Percentiles rank a stretch among this genome's conserved stretches.
These are phyloP conservation scores for Pachypanchax playfairii DNA, from an alignment of 2,113 vertebrate genomes.

Conservation along the genomic window DNA sequence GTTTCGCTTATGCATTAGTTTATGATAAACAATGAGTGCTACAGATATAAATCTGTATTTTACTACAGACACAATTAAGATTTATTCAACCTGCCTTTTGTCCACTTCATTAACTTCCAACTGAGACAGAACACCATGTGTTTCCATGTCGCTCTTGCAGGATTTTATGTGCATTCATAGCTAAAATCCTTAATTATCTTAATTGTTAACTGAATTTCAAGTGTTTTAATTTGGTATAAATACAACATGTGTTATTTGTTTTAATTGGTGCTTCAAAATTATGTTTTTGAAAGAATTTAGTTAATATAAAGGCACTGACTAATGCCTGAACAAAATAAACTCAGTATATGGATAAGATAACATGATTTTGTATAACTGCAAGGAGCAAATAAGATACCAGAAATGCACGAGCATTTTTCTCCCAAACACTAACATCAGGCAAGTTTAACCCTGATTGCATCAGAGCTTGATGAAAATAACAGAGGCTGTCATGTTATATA, in stretches of 20 bases:
- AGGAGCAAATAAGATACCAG: background rate
- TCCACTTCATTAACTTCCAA: background rate
- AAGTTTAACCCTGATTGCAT: conserved; percentile 1
- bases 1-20: too few species aligned
- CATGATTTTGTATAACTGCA: background rate
- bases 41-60: background rate
- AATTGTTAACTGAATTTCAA: background rate
- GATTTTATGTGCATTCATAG: background rate
- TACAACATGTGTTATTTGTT: background rate
- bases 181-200: background rate
- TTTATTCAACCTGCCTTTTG: background rate
- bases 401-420: background rate
- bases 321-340: background rate
- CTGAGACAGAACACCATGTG: background rate
- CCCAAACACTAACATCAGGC: conserved; percentile 5
- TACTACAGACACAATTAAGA: background rate
- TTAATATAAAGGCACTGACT: too few species aligned
- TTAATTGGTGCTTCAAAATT: too few species aligned
- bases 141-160: too few species aligned
- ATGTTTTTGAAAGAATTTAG: too few species aligned
- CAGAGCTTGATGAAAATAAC: conserved; percentile 12
- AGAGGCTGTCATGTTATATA: conserved; percentile 32
- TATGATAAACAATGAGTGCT: too few species aligned
- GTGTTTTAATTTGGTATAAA: background rate
- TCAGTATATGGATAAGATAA: background rate